These are phyloP conservation scores for Chaitophorus viminalis DNA, from an alignment of 2,888 invertebrate genomes.

Conservation along the genomic window DNA sequence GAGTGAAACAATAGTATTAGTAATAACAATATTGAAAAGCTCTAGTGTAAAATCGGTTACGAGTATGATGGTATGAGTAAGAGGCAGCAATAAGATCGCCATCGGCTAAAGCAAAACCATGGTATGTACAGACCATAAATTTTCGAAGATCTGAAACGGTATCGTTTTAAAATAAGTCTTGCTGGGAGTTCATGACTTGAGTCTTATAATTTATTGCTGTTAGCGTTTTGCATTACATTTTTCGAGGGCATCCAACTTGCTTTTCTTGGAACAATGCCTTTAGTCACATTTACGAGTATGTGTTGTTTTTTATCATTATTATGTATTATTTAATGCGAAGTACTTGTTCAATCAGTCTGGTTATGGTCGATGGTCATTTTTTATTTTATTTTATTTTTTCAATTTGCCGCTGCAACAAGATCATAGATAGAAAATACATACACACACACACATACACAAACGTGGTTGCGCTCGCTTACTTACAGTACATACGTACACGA, in stretches of 20 bases:
- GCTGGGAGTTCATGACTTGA: constrained; percentile 52
- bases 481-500: not conserved
- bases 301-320: constrained; percentile 54
- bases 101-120: not conserved
- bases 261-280: constrained; percentile 62
- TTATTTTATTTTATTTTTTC: constrained; percentile 55
- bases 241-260: constrained; percentile 60
- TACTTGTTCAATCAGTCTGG: constrained; percentile 59
- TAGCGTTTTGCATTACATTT: constrained; percentile 56
- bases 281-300: constrained; percentile 54
- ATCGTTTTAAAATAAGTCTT: constrained; percentile 55
- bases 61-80: constrained; percentile 5
- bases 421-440: constrained; percentile 42
- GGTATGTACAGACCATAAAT: constrained; percentile 48
- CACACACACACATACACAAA: not conserved
- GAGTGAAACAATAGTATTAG: constrained; percentile 7
- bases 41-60: constrained; percentile 22
- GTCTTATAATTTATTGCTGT: constrained; percentile 57
- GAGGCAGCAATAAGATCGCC: constrained; percentile 30
- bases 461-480: not conserved
- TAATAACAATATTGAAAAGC: constrained; percentile 29
- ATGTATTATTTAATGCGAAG: constrained; percentile 56
- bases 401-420: constrained; percentile 47
- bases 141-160: constrained; percentile 55
- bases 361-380: constrained; percentile 55